Conservation (phyloP, 2,113 vertebrate species). For the Prunella fulvescens region DNA sequence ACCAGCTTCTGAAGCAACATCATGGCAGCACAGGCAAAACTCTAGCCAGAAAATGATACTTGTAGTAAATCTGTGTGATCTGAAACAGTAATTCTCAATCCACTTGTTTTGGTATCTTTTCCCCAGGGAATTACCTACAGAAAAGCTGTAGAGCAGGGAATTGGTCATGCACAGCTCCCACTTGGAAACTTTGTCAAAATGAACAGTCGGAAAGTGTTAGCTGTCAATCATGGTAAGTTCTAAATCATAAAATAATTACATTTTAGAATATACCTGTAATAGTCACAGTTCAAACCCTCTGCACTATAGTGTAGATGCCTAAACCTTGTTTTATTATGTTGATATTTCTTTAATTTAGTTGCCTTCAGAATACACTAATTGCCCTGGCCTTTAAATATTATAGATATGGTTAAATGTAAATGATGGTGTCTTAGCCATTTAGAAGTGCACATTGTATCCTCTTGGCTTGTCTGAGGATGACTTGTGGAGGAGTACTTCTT, state of each 20-base stretch:
- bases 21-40: background rate
- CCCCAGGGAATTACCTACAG: slow-evolving; percentile 87
- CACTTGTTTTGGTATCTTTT: slow-evolving; percentile 6
- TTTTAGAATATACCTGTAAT: background rate
- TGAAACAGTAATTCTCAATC: background rate
- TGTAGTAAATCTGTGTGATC: background rate
- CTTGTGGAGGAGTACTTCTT: background rate
- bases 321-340: background rate
- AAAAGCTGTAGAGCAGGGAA: slow-evolving; percentile 83
- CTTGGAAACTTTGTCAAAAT: slow-evolving; percentile 93
- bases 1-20: background rate
- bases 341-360: background rate
- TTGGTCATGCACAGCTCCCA: slow-evolving; percentile 91
- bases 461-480: background rate
- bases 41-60: background rate
- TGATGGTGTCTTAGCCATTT: background rate
- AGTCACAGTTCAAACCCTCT: background rate
- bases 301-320: background rate
- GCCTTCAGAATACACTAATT: background rate
- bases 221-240: slow-evolving; percentile 93
- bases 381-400: background rate
- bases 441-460: background rate
- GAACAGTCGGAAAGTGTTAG: slow-evolving; percentile 96
- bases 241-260: background rate
- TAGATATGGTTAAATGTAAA: background rate